Evolutionary conservation across 2,113 vertebrate species (phyloP), one percentile per base, ranked within the genome.

Genomic region (Forbesichthys papilliferus): DNA sequence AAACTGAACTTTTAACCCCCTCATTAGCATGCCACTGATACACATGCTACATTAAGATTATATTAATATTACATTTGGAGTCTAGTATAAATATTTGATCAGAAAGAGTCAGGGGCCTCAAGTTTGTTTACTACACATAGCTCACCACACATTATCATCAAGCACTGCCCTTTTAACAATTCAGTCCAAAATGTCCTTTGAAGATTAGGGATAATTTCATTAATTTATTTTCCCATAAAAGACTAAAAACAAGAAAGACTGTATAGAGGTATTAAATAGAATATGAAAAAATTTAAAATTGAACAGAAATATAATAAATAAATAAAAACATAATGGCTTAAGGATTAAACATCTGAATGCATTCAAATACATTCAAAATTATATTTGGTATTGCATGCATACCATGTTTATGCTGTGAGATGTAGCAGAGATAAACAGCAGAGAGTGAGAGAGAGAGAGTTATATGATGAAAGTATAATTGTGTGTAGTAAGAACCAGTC

Each of bases 21-120:
- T 89, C 69, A 88, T 88, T 88, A 88, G 75, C 62, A 88, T 83
- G 81, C 72, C 55, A 87, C 78, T 79, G 78, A 86, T 87, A 88
- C 70, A 76, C 83, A 77, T 77, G 42, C 82, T 82, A 84, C 83
- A 89, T 86, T 85, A 90, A 89, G 86, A 84, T 87, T 76, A 81
- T 82, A 90, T 90, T 88, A 89, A 90, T 90, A 85, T 89, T 89
- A 59, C 85, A 89, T 90, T 84, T 84, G 84, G 81, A 88, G 77
- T 73, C 72, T 79, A 75, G 80, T 76, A 88, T 90, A 88, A 90
- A 90, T 90, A 90, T 90, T 90, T 88, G 85, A 90, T 89, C 58
- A 83, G 80, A 87, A 84, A 87, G 82, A 78, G 85, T 86, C 64
- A 1, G 55, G 76, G 83, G 83, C 66, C 81, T 78, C 70, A 42